Evolutionary conservation across 2,113 vertebrate genomes (phyloP).

Genomic region (Ornithorhynchus anatinus): DNA sequence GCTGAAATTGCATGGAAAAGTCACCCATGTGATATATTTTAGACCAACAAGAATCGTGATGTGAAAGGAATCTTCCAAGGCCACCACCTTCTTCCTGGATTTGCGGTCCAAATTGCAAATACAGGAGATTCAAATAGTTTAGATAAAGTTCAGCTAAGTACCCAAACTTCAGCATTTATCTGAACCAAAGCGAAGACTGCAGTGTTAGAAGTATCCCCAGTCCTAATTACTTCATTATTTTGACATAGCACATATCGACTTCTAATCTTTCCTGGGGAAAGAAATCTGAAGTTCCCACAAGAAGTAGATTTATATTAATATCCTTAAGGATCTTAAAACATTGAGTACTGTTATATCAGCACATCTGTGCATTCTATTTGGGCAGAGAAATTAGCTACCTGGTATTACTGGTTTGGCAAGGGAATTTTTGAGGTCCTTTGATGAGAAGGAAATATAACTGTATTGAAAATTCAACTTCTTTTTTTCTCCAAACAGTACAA

Average conservation of each 20-base stretch:
- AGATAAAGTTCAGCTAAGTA: conserved; percentile 40
- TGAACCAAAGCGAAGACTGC: not conserved
- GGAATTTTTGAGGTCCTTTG: conserved; percentile 36
- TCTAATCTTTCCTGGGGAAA: conserved; percentile 17
- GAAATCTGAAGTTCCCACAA: not conserved
- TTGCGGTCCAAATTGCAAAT: conserved; percentile 23
- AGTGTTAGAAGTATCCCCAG: not conserved
- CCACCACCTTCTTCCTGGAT: not conserved
- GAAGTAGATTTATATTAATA: conserved; percentile 47
- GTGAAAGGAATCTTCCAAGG: conserved; percentile 27
- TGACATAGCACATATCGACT: conserved; percentile 27
- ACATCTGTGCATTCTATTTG: conserved; percentile 49
- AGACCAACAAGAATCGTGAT: not conserved
- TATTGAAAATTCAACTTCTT: conserved; percentile 30
- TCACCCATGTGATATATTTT: not conserved
- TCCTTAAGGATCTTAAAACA: conserved; percentile 47
- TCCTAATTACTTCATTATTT: conserved; percentile 45
- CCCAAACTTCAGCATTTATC: conserved; percentile 4
- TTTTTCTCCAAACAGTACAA: not conserved
- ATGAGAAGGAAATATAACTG: not conserved
- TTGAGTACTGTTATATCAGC: conserved; percentile 40
- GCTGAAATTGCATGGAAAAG: not conserved
- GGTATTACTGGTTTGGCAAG: conserved; percentile 42
- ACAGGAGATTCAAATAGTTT: conserved; percentile 19
- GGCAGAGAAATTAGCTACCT: conserved; percentile 59